These are phyloP conservation scores for Etia nguti DNA, from an alignment of 2,113 vertebrate species.

Conservation along the genomic window DNA sequence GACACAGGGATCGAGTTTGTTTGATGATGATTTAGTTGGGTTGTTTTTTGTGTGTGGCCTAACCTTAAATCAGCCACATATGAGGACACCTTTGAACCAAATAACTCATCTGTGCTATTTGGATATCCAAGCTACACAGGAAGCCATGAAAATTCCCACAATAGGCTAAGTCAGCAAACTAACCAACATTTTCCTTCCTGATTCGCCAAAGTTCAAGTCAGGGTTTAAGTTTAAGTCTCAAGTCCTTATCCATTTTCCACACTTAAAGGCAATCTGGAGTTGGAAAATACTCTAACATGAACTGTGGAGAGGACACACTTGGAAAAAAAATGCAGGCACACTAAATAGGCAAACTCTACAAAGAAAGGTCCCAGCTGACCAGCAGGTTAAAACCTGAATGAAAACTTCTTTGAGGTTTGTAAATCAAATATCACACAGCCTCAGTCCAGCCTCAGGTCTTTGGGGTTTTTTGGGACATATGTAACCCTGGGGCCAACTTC, in stretches of 20 bases:
- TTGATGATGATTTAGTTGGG: background rate
- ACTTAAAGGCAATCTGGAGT: background rate
- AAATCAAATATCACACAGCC: too few species aligned
- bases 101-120: background rate
- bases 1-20: background rate
- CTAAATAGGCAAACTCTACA: too few species aligned
- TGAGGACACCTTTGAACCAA: background rate
- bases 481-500: background rate
- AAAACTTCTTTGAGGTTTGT: too few species aligned
- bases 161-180: background rate
- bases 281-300: background rate
- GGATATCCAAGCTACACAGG: background rate
- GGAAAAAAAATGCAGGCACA: too few species aligned
- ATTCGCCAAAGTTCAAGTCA: background rate
- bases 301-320: too few species aligned
- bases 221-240: background rate
- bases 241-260: background rate
- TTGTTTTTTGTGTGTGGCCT: background rate
- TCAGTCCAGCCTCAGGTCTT: too few species aligned
- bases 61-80: background rate
- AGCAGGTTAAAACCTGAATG: too few species aligned
- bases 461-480: background rate
- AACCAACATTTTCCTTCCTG: background rate
- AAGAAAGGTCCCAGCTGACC: too few species aligned
- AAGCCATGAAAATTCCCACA: background rate